Evolutionary conservation across 2,888 invertebrate genomes (phyloP), one percentile per base, ranked within the genome.

Genomic region (Cheiracanthium punctorium): DNA sequence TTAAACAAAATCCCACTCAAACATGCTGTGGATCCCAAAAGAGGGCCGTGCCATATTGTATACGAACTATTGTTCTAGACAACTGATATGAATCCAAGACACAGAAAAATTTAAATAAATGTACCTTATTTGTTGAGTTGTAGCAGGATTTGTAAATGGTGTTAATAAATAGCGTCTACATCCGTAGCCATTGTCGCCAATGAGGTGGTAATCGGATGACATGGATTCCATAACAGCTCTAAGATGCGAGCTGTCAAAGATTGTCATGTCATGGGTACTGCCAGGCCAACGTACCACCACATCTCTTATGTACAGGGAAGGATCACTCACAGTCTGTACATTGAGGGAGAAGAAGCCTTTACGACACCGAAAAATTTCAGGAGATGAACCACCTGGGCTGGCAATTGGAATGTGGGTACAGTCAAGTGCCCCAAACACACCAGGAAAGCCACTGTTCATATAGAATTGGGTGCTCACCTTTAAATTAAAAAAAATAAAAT

Each of bases 251-350:
- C 72, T 30, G n/a, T n/a, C n/a, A n/a, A 72, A 65, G 17, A 80
- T 65, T 0, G 72, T 80, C 29, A 30, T 72, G 24, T 80, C 80
- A 43, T 80, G 80, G 2, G 65, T 29, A 41, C 80, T 80, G 28
- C 80, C 72, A 2, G 80, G 73, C 80, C 80, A 80, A 1, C 80
- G 37, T n/a, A 30, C 80, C 8, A 80, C 80, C n/a, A 80, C 32
- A 41, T 80, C 64, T 43, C 65, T 24, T 4, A 80, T 73, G 0
- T 14, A 29, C 12, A 72, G 65, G 28, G 64, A 41, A 4, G 43
- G 12, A 32, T 72, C 65, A 32, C 64, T 29, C 0, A 79, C 2
- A 0, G 71, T 71, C 17, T 79, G 79, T 5, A 79, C 71, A 33
- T 79, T 79, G 1, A 79, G 5, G 0, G 79, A 48, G 52, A 79